Percentiles rank a stretch among this genome's conserved stretches.
These are phyloP conservation scores for Buceros bicornis DNA, from an alignment of 2,797 vertebrate genomes.

Conservation along the genomic window DNA sequence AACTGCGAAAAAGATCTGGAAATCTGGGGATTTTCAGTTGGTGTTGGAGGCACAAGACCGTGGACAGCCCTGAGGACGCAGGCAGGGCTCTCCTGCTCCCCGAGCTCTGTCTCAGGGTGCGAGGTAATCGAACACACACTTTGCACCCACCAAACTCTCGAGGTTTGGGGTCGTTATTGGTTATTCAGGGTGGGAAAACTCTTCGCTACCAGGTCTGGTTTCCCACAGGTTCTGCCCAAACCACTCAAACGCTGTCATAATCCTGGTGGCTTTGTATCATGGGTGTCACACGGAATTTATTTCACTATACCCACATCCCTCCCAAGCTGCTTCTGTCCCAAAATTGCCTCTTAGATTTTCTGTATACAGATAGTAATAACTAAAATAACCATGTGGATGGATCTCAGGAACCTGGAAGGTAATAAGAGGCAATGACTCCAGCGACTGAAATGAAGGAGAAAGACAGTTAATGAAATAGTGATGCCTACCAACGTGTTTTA, in stretches of 20 bases:
- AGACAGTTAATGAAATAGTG: constrained; percentile 79
- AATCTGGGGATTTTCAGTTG: not conserved
- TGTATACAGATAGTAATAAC: constrained; percentile 68
- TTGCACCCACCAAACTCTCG: not conserved
- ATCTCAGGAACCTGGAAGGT: constrained; percentile 72
- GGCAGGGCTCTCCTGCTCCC: not conserved
- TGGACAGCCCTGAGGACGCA: rapidly evolving
- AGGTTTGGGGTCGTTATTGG: not conserved
- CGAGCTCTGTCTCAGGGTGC: rapidly evolving
- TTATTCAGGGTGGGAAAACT: not conserved
- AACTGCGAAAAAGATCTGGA: constrained; percentile 9
- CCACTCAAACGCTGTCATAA: not conserved
- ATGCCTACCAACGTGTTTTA: constrained; percentile 78
- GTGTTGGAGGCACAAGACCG: not conserved
- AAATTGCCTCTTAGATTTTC: constrained; percentile 63
- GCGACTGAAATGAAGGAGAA: constrained; percentile 76
- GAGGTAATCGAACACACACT: not conserved
- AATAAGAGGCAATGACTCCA: constrained; percentile 76
- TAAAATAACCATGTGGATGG: constrained; percentile 72
- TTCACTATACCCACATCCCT: not conserved
- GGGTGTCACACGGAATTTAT: constrained; percentile 60
- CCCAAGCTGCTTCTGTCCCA: constrained; percentile 8
- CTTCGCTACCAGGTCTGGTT: not conserved
- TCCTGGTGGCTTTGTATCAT: constrained; percentile 22
- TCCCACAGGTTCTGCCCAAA: not conserved